A percentile compares a stretch with the other conserved stretches of the same genome.
Conservation (phyloP, 2,797 vertebrate genomes). For the Lemur catta region DNA sequence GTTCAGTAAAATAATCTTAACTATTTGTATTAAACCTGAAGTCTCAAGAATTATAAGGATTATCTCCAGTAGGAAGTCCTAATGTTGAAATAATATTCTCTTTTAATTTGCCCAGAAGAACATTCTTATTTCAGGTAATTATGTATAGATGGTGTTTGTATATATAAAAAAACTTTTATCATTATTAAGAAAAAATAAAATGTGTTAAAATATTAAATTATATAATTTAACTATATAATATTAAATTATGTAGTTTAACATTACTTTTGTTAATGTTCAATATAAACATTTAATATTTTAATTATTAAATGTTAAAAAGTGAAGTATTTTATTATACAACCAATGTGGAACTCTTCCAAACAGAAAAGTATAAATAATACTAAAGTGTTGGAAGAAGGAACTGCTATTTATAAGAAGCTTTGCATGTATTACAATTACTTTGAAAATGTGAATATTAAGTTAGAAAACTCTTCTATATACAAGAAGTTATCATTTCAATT, state of each 20-base stretch:
- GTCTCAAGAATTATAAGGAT: conserved; percentile 55
- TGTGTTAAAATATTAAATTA: background rate
- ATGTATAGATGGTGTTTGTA: conserved; percentile 4
- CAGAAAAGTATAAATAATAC: background rate
- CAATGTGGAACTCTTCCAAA: background rate
- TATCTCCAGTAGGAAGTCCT: conserved; percentile 9
- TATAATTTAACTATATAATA: background rate
- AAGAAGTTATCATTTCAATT: background rate
- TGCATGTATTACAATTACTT: background rate
- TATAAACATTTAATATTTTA: background rate
- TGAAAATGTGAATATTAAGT: conserved; percentile 6
- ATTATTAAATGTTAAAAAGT: background rate
- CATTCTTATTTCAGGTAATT: conserved; percentile 2
- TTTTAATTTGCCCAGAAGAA: conserved; percentile 29
- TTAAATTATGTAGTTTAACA: background rate
- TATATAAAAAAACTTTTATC: background rate
- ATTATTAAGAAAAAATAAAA: background rate
- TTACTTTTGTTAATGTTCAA: background rate
- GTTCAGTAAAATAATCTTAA: conserved; percentile 38
- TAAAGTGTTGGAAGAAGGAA: background rate
- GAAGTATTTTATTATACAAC: conserved; percentile 8
- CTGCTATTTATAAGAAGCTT: background rate
- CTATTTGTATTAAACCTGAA: conserved; percentile 49
- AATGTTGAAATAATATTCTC: conserved; percentile 63
- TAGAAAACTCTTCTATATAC: background rate